Percentiles rank a stretch among this genome's conserved stretches.
These are phyloP conservation scores for Drosophila picticornis DNA, from an alignment of 2,888 invertebrate species.

Conservation along the genomic window DNA sequence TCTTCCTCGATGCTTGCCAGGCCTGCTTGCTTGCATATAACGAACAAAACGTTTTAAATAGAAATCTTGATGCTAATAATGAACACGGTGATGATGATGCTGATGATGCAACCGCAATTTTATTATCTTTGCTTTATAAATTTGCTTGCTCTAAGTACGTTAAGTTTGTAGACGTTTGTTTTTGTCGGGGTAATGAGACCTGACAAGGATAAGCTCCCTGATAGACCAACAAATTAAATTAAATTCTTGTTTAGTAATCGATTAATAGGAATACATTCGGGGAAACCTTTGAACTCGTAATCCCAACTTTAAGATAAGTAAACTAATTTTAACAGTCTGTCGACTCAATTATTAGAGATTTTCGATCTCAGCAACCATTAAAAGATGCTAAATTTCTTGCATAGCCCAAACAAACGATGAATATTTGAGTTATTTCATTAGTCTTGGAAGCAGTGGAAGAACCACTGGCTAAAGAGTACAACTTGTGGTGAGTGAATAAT, in stretches of 20 bases:
- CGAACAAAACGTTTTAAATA: conserved; percentile 76
- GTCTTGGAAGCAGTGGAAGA: neutral
- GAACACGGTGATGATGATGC: conserved; percentile 19
- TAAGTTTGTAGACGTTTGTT: conserved; percentile 48
- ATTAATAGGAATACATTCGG: neutral
- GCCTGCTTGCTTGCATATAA: conserved; percentile 51
- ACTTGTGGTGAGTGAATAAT: neutral
- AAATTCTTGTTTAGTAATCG: neutral
- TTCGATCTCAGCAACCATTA: neutral
- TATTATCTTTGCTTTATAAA: conserved; percentile 66
- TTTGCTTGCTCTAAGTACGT: conserved; percentile 63
- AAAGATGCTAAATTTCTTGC: neutral
- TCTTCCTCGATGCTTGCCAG: neutral
- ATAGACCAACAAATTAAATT: conserved; percentile 18
- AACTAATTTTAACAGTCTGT: neutral
- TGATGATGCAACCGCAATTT: conserved; percentile 45
- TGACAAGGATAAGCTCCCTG: conserved; percentile 43
- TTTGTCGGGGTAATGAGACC: conserved; percentile 33
- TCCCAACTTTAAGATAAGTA: neutral
- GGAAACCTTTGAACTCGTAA: neutral
- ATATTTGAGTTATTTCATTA: neutral
- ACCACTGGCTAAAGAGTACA: neutral
- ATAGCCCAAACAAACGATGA: no score
- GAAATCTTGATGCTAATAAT: conserved; percentile 63
- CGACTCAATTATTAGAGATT: neutral